A percentile compares a stretch with the other conserved stretches of the same genome.
Conservation (phyloP, 2,888 invertebrate genomes). For the Cephalotes varians region DNA sequence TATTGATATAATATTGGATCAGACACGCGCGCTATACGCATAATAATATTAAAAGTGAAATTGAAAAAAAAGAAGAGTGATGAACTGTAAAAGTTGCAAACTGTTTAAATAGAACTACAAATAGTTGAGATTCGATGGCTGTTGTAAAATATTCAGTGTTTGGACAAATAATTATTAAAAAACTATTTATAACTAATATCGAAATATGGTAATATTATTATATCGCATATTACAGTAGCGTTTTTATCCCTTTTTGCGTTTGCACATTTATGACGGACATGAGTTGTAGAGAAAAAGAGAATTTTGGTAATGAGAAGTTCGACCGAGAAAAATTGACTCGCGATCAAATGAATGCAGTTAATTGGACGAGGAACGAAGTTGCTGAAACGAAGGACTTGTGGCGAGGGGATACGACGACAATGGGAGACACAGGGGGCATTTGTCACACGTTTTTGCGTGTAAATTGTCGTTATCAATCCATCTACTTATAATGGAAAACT, state of each 20-base stretch:
- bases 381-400: conserved; percentile 3
- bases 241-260: conserved; percentile 82
- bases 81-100: conserved; percentile 77
- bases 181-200: conserved; percentile 82
- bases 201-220: conserved; percentile 79
- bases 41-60: conserved; percentile 73
- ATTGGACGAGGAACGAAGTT: conserved; percentile 35
- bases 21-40: conserved; percentile 77
- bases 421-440: conserved; percentile 65
- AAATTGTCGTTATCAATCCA: conserved; percentile 80
- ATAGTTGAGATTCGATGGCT: conserved; percentile 83
- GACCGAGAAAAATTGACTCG: conserved; percentile 55
- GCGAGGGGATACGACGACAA: conserved; percentile 40
- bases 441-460: conserved; percentile 75
- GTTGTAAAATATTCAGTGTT: conserved; percentile 85
- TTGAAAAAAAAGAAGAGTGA: conserved; percentile 54
- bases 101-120: conserved; percentile 81
- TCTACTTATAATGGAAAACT: conserved; percentile 80
- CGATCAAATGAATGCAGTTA: conserved; percentile 61
- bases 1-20: conserved; percentile 84
- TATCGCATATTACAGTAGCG: conserved; percentile 79
- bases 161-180: conserved; percentile 83
- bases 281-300: conserved; percentile 50
- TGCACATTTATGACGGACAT: conserved; percentile 73
- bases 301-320: conserved; percentile 57